phyloP scores from a whole-genome alignment of 2,113 vertebrate species.

The Trichechus manatus region DNA sequence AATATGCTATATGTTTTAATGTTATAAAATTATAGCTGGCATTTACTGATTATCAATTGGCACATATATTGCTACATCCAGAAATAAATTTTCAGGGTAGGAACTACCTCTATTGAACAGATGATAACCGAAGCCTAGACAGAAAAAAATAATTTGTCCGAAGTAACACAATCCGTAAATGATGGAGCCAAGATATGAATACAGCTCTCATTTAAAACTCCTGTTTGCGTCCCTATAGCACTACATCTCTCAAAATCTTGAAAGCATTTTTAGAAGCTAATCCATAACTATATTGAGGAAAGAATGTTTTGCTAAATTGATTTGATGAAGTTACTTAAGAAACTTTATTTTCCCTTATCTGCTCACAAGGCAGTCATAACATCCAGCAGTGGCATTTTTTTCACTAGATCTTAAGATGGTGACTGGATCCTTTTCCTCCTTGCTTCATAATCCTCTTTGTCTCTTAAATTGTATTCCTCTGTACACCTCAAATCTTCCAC shows the following conservation, averaged over 20 bases:
- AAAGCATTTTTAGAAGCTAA: background rate
- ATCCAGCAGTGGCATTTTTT: background rate
- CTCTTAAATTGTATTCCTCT: background rate
- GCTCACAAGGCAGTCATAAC: background rate
- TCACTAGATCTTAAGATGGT: background rate
- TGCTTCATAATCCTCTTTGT: background rate
- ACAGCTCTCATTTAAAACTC: background rate
- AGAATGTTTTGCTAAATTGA: background rate
- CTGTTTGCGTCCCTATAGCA: background rate
- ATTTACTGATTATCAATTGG: background rate
- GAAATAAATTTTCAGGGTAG: constrained; percentile 27
- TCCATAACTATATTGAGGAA: background rate
- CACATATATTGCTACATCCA: background rate
- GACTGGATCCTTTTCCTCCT: background rate
- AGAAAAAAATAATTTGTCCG: background rate
- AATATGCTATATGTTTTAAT: background rate
- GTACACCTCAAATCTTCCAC: background rate
- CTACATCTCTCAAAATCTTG: background rate
- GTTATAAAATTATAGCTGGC: background rate
- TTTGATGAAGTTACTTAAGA: background rate
- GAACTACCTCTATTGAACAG: background rate
- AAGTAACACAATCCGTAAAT: background rate
- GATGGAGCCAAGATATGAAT: background rate
- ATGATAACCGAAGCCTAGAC: background rate
- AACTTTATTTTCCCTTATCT: constrained; percentile 14